Conservation (phyloP, 1,140 invertebrate genomes). For the Plectrocnemia conspersa region DNA sequence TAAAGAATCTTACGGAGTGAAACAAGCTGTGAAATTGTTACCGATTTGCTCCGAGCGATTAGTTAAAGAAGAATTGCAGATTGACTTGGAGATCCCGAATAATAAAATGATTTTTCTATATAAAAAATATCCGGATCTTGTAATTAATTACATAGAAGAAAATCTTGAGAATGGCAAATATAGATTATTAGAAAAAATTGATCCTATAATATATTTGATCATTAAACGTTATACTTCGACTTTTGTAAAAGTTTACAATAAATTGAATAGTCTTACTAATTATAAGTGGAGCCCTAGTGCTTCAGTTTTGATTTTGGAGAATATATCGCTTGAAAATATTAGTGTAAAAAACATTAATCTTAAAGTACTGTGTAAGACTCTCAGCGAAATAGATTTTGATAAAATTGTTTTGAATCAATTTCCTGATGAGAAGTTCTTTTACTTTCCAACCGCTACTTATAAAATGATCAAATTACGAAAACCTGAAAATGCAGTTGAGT, state of each 20-base stretch:
- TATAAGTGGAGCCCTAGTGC: too few relatives aligned
- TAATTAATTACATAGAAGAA: slow-evolving; percentile 14
- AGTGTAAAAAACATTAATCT: slow-evolving; percentile 8
- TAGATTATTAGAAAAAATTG: too few relatives aligned
- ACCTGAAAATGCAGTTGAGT: slow-evolving; percentile 1
- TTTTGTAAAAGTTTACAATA: too few relatives aligned
- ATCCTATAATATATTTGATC: too few relatives aligned
- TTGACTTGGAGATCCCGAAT: neutral
- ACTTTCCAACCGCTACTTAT: neutral
- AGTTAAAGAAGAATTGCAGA: too few relatives aligned
- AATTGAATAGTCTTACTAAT: too few relatives aligned
- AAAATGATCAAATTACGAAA: neutral
- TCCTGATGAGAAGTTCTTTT: slow-evolving; percentile 1
- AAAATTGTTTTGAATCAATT: neutral
- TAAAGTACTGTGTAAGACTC: neutral
- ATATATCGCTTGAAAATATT: neutral
- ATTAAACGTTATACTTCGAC: too few relatives aligned
- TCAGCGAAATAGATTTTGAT: slow-evolving; percentile 19
- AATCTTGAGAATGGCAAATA: neutral
- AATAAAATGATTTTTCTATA: slow-evolving; percentile 5
- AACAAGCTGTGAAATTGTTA: slow-evolving; percentile 11
- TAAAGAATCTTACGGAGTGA: neutral
- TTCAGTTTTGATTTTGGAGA: too few relatives aligned
- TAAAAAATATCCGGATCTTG: slow-evolving; percentile 9
- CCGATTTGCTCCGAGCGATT: slow-evolving; percentile 9